These are phyloP conservation scores for Cercocebus atys DNA, from an alignment of 2,113 vertebrate genomes.

Conservation along the genomic window DNA sequence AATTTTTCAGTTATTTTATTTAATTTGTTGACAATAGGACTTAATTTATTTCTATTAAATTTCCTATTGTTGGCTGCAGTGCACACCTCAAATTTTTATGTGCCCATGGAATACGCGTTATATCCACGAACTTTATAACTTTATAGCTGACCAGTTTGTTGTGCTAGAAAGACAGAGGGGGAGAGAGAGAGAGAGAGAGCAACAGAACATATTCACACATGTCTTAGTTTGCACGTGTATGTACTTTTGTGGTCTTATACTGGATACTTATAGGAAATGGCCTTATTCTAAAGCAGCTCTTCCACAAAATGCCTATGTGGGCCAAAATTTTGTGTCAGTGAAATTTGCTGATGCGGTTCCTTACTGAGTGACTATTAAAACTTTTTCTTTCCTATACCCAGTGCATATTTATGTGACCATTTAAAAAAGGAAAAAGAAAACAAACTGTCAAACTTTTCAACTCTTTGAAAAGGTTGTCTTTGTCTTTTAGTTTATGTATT, in stretches of 20 bases:
- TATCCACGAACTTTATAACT: neutral
- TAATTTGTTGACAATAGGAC: neutral
- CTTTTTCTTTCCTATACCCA: neutral
- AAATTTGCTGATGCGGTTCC: conserved; percentile 43
- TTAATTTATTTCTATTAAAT: neutral
- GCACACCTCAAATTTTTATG: neutral
- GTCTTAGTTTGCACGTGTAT: neutral
- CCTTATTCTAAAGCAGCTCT: neutral
- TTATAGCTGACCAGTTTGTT: neutral
- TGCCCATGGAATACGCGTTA: neutral
- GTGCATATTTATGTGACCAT: neutral
- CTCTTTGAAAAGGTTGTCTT: conserved; percentile 43
- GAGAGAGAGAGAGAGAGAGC: neutral
- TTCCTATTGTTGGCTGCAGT: neutral
- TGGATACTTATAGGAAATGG: neutral
- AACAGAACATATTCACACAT: neutral
- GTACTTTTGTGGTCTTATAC: neutral
- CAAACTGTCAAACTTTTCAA: neutral
- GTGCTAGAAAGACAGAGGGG: neutral
- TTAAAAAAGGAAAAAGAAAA: neutral
- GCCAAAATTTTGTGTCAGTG: neutral
- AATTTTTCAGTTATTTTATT: neutral
- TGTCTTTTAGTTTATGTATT: conserved; percentile 27
- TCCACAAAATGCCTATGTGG: neutral
- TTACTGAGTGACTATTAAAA: conserved; percentile 65